These are phyloP conservation scores for Ciconia nigra DNA, from an alignment of 2,797 vertebrate species.

Conservation along the genomic window DNA sequence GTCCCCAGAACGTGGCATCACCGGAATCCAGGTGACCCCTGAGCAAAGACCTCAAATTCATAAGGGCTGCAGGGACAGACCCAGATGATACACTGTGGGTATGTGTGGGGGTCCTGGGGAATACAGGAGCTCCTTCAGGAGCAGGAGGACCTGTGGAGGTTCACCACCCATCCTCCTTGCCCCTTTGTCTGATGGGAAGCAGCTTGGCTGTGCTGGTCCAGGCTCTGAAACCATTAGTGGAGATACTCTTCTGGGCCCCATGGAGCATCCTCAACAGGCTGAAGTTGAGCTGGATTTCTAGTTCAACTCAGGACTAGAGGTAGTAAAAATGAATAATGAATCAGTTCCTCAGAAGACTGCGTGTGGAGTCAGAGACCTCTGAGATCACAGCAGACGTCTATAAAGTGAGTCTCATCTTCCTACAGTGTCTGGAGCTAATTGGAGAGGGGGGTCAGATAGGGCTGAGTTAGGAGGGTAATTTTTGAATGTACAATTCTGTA, in stretches of 20 bases:
- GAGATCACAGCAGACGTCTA: not conserved
- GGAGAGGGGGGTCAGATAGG: not conserved
- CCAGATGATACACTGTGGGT: fast-evolving
- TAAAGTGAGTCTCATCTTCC: not conserved
- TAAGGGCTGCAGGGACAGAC: not conserved
- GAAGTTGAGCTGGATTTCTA: not conserved
- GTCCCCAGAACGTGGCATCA: not conserved
- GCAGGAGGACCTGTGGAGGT: not conserved
- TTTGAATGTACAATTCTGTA: not conserved
- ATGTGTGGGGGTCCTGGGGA: fast-evolving
- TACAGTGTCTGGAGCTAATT: not conserved
- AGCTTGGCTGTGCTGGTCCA: not conserved
- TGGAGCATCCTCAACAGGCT: fast-evolving
- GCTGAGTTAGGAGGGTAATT: not conserved
- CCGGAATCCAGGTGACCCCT: not conserved
- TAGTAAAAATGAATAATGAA: not conserved
- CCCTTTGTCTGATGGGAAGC: not conserved
- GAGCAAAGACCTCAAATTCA: not conserved
- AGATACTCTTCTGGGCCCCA: too few relatives aligned
- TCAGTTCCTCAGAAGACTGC: not conserved
- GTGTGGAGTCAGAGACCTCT: not conserved
- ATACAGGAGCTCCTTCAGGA: not conserved
- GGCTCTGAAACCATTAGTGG: not conserved
- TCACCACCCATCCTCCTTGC: not conserved
- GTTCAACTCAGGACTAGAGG: not conserved